phyloP scores from a whole-genome alignment of 2,888 invertebrate species.

The Creontiades dilutus region DNA sequence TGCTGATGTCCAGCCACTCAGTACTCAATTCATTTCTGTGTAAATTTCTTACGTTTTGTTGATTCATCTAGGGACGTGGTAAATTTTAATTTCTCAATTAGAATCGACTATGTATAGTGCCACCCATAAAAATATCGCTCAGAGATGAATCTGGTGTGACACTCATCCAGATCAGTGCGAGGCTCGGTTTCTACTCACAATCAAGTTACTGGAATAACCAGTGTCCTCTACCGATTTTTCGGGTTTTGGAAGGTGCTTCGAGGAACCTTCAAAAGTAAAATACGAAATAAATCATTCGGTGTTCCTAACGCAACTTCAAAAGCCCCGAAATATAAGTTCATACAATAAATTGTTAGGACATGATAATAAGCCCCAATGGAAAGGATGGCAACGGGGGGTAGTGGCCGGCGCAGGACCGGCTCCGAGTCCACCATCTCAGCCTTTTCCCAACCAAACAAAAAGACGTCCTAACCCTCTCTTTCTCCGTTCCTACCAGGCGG shows the following conservation, averaged over 20 bases:
- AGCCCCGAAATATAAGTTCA: conserved; percentile 44
- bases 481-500: conserved; percentile 52
- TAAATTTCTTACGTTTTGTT: no score
- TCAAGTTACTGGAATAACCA: not conserved
- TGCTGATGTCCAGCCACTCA: no score
- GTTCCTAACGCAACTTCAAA: not conserved
- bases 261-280: not conserved
- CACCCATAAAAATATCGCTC: no score
- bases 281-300: conserved; percentile 14
- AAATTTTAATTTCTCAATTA: no score
- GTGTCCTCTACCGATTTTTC: not conserved
- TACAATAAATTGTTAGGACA: conserved; percentile 42
- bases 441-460: conserved; percentile 44
- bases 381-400: conserved; percentile 8
- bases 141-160: not conserved
- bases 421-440: conserved; percentile 13
- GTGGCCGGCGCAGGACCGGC: conserved; percentile 22
- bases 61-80: no score
- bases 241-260: not conserved
- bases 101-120: no score
- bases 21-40: no score
- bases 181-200: not conserved
- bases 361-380: conserved; percentile 23
- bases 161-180: not conserved
- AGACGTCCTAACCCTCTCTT: conserved; percentile 31